phyloP scores from a whole-genome alignment of 2,888 invertebrate species.

The Pachymerium ferrugineum region DNA sequence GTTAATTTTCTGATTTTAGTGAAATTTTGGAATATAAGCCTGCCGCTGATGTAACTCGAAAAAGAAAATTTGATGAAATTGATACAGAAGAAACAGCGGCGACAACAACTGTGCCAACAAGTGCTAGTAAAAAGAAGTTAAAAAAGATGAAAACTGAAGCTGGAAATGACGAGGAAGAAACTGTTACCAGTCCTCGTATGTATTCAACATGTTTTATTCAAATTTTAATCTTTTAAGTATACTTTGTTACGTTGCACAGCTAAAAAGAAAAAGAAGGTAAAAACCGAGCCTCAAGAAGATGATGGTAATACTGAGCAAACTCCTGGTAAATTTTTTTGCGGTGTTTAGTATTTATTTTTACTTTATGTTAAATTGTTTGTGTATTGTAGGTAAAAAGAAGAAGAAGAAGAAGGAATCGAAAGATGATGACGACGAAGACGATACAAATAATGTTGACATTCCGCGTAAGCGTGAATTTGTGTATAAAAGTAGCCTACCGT shows the following conservation, averaged over 20 bases:
- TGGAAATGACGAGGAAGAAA: constrained; percentile 48
- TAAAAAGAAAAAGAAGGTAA: constrained; percentile 39
- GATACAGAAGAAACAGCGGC: background rate
- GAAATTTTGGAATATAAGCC: constrained; percentile 74
- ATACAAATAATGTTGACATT: constrained; percentile 31
- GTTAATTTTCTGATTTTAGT: constrained; percentile 49
- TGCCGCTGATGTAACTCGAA: constrained; percentile 73
- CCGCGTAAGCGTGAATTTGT: too few species aligned
- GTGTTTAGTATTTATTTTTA: too few species aligned
- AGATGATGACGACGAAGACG: constrained; percentile 33
- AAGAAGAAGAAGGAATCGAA: constrained; percentile 37
- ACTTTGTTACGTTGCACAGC: too few species aligned
- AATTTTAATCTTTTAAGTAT: too few species aligned
- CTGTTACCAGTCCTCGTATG: constrained; percentile 41
- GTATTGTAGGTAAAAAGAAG: constrained; percentile 38
- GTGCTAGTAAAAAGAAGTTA: constrained; percentile 38
- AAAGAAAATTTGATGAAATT: constrained; percentile 44
- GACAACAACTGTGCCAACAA: too few species aligned
- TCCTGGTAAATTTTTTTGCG: too few species aligned
- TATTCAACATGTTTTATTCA: too few species aligned
- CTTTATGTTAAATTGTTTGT: too few species aligned
- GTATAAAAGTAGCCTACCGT: too few species aligned
- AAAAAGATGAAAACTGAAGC: constrained; percentile 32
- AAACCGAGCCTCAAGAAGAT: constrained; percentile 31
- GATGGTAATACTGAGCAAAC: constrained; percentile 30